These are phyloP conservation scores for Rhabdornis inornatus DNA, from an alignment of 2,113 vertebrate genomes.

Conservation along the genomic window DNA sequence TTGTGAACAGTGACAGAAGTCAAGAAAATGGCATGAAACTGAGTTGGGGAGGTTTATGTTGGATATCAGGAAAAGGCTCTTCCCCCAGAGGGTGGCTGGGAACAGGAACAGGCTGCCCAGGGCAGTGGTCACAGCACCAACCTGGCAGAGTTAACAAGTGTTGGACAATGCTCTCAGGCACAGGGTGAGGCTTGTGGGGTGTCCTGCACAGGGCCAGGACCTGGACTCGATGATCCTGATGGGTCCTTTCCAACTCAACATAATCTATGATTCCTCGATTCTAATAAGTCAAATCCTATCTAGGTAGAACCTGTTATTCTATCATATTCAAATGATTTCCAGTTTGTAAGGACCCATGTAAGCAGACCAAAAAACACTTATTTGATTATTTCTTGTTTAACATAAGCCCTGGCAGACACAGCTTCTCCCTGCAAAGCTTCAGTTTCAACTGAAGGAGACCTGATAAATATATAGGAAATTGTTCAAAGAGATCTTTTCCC, in stretches of 20 bases:
- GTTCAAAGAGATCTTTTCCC: neutral
- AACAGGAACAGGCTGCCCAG: neutral
- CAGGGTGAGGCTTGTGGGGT: fast-evolving
- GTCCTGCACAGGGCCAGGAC: no score
- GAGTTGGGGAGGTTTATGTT: fast-evolving
- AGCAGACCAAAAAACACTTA: neutral
- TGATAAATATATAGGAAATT: neutral
- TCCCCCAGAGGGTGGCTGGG: neutral
- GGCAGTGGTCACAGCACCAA: no score
- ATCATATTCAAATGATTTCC: neutral
- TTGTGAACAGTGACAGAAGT: neutral
- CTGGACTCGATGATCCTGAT: neutral
- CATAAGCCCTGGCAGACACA: neutral
- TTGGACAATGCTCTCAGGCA: neutral
- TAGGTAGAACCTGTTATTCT: neutral
- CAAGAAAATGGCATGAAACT: neutral
- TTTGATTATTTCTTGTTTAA: neutral
- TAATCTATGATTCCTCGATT: neutral
- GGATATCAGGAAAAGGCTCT: neutral
- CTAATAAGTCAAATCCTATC: neutral
- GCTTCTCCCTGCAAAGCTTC: neutral
- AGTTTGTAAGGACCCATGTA: neutral
- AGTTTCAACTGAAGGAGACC: neutral
- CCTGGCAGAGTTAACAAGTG: neutral
- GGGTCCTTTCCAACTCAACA: neutral